Base-by-base conservation (phyloP, 2,888 invertebrate species). In the Callosobruchus maculatus region DNA sequence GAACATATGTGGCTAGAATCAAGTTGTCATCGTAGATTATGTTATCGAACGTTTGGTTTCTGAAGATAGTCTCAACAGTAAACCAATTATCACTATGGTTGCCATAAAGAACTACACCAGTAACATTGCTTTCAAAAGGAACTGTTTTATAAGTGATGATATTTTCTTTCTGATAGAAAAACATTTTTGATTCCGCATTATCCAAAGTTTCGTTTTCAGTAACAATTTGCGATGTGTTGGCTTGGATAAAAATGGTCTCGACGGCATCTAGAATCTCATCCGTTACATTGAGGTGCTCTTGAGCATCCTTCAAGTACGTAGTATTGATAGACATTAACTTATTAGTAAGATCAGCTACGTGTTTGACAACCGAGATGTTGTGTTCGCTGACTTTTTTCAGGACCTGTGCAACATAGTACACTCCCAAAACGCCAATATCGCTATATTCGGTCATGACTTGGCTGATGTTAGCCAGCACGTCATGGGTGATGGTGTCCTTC, bases 221-320 rank as follows among this genome's bases (percentile, higher is more conserved):
- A 21, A 22, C 68, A 3, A 21, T 3, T 13, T 68, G 21, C 13
- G 20, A 21, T 22, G 7, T 68, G 7, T 21, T 9, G 5, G 4
- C 68, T 4, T 21, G 3, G 13, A 13, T 18, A 13, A 91, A 87
- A 49, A 49, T 49, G 77, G 88, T 87, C 79, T 90, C 91, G 30
- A 92, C 86, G 7, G 90, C 88, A 80, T 92, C 91, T 72, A 93
- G 85, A 76, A 92, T 88, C 20, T 89, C 88, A 83, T 92, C 92
- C 0, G 92, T 92, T 20, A 92, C 90, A 84, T 93, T 92, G 73
- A 93, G 87, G 13, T 78, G 68, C 22, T 88, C 88, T 84, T 90
- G 90, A 0, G 91, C 88, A 79, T 89, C 83, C 74, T 78, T 76
- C 68, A 86, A 75, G 5, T 78, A 74, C 20, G 74, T 70, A 0